These are phyloP conservation scores for Callospermophilus lateralis DNA, from an alignment of 2,113 vertebrate genomes.

Conservation along the genomic window DNA sequence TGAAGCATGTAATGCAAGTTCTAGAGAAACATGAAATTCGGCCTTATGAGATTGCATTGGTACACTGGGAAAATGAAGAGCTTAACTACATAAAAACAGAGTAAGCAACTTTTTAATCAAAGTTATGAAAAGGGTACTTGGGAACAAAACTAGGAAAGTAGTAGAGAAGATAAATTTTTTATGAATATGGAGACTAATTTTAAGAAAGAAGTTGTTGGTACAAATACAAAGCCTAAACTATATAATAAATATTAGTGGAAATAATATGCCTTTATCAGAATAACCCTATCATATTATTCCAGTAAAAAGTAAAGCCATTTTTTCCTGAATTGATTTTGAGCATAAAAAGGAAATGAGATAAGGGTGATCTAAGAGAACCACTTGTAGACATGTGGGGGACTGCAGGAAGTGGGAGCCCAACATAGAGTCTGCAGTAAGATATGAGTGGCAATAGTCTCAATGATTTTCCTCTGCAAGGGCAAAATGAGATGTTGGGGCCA, in stretches of 20 bases:
- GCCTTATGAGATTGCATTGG: slow-evolving; percentile 96
- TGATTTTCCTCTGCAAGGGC: background rate
- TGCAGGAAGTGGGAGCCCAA: background rate
- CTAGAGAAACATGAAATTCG: slow-evolving; percentile 97
- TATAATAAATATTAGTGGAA: background rate
- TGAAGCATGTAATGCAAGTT: slow-evolving; percentile 92
- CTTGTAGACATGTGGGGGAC: background rate
- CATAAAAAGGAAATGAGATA: background rate
- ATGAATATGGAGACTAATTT: background rate
- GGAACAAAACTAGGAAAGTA: background rate
- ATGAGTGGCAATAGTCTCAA: accelerated
- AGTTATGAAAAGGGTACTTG: background rate
- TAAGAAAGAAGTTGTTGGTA: background rate
- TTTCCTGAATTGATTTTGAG: background rate
- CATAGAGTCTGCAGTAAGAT: no score
- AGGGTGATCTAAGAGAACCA: background rate
- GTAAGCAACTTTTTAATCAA: slow-evolving; percentile 87
- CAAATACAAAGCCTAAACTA: background rate
- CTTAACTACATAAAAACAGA: slow-evolving; percentile 94
- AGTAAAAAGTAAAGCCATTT: background rate
- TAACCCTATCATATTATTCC: background rate
- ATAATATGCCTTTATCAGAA: background rate
- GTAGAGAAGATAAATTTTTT: background rate
- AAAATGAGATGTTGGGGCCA: background rate
- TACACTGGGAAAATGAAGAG: slow-evolving; percentile 99